Evolutionary conservation across 2,797 vertebrate species (phyloP), one percentile per base, ranked within the genome.

Genomic region (Scolopax rusticola): DNA sequence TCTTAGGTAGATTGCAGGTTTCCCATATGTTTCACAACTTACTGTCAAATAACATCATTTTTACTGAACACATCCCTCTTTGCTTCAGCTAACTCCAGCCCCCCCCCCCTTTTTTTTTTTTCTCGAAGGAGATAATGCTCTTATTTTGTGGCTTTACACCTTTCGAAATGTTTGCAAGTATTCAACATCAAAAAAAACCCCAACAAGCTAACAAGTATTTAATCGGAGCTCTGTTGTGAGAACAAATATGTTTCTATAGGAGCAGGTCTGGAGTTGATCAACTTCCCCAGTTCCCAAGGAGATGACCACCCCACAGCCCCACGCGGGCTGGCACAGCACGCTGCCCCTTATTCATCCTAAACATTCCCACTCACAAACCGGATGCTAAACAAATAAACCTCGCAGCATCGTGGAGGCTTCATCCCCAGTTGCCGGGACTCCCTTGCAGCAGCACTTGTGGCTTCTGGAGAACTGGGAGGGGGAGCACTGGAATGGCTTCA

Each of bases 361-460:
- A 50, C 17, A 20, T 56, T 79, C 21, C 54, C 19, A 12, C n/a
- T 79, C 24, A 11, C 11, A 65, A 80, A 64, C 9, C 33, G 8
- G 45, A 76, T 10, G 19, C 36, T 17, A 40, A 47, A 25, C 47
- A 80, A 94, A 92, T n/a, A 90, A 87, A 51, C 19, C 60, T 50
- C 3, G 12, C 76, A 32, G 36, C 38, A 61, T 71, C 88, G 60
- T 69, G 56, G 70, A 94, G 84, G 61, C 40, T 76, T 65, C 33
- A 23, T 8, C 33, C 1, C 40, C 27, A 3, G 17, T 17, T 45
- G 33, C 79, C 23, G 8, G 0, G 1, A 51, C 76, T 56, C 20
- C 36, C 48, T 96, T 50, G 65, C 47, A 8, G 20, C 32, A 38
- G 33, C 28, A 32, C 70, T 76, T 87, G n/a, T 0, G 11, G 68